Evolutionary conservation across 2,888 invertebrate species (phyloP), one percentile per base, ranked within the genome.

Genomic region (Caenorhabditis virilis): DNA sequence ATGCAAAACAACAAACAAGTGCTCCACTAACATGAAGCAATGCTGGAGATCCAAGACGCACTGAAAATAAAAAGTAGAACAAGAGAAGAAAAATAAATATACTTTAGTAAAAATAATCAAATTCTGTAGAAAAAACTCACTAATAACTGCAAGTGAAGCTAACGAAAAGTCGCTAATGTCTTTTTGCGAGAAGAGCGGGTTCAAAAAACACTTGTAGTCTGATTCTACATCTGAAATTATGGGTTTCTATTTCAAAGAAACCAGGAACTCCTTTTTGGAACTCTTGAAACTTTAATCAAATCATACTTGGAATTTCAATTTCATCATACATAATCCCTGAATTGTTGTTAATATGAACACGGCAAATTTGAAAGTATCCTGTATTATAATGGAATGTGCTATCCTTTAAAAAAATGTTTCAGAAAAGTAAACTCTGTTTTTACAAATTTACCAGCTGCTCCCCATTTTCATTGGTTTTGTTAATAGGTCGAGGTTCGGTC

Each of bases 341-440:
- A 9, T 66, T 60, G 30, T 74, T 76, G 16, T 59, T 61, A 46
- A 56, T 62, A 60, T 66, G 62, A 51, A 68, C 57, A n/a, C 82
- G 74, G 57, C 82, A 82, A 30, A 80, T 67, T 70, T 77, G 72
- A 58, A 81, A 80, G 52, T 81, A 81, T 22, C 82, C 82, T 57
- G 73, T 73, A 51, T 79, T 77, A 58, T 78, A 82, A 43, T 69
- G 58, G 67, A 78, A 82, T 15, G 73, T 75, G 4, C 68, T 63
- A 38, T 79, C 79, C 79, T 79, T 42, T 52, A 60, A 45, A 25
- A 22, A 6, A 46, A 18, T 3, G 15, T n/a, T n/a, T n/a, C n/a
- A n/a, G n/a, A n/a, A n/a, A n/a, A n/a, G n/a, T n/a, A n/a, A n/a
- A n/a, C n/a, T n/a, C n/a, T n/a, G n/a, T n/a, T n/a, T n/a, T n/a